Evolutionary conservation across 2,797 vertebrate genomes (phyloP).

Genomic region (Falco cherrug): DNA sequence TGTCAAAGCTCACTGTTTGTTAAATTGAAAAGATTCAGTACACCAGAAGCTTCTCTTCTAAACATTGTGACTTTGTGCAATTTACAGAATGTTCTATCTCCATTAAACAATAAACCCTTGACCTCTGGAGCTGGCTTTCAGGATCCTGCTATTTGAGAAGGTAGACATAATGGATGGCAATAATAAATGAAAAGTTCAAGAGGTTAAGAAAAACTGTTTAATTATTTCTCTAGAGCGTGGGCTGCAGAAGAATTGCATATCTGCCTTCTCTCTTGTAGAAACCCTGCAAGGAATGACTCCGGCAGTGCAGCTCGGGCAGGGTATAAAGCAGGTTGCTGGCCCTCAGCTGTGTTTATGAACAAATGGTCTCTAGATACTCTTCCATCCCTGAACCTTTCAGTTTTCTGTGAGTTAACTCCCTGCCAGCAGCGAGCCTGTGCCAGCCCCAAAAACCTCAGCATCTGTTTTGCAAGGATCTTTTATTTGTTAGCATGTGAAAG

Average conservation of each 20-base stretch:
- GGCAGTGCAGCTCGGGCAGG: constrained; percentile 23
- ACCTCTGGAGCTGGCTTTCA: constrained; percentile 77
- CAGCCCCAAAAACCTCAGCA: constrained; percentile 75
- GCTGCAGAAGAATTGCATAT: constrained; percentile 65
- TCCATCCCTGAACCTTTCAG: constrained; percentile 69
- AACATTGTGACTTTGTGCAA: constrained; percentile 85
- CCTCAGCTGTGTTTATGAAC: constrained; percentile 79
- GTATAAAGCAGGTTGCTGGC: constrained; percentile 74
- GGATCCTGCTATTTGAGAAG: constrained; percentile 80
- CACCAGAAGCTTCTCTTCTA: constrained; percentile 85
- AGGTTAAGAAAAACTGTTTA: constrained; percentile 86
- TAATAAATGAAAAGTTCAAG: constrained; percentile 80
- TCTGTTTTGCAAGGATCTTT: constrained; percentile 78
- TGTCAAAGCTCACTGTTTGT: constrained; percentile 83
- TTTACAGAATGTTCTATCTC: constrained; percentile 88
- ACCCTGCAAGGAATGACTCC: constrained; percentile 55
- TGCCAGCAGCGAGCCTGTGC: constrained; percentile 74
- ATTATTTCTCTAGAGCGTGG: constrained; percentile 81
- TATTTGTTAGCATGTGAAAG: constrained; percentile 78
- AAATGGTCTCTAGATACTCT: constrained; percentile 73
- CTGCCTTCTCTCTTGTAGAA: constrained; percentile 66
- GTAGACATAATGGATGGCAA: constrained; percentile 80
- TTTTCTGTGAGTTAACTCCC: constrained; percentile 59
- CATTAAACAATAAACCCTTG: constrained; percentile 87
- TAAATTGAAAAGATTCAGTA: constrained; percentile 80